Base-by-base conservation (phyloP, 1,140 invertebrate genomes). In the Theocolax elegans region DNA sequence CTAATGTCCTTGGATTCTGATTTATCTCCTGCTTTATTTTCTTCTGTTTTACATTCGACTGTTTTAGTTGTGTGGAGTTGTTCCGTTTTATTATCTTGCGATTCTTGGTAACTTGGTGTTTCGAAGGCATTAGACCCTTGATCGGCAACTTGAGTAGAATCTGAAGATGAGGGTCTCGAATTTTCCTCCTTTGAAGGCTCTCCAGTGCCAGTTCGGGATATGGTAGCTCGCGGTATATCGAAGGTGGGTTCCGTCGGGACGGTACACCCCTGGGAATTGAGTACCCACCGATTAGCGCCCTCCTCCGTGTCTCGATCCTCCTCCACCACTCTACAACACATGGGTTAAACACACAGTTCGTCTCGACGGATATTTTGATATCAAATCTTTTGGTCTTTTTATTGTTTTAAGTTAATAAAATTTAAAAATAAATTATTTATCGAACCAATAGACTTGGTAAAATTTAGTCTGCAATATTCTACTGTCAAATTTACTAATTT, bases 201-300 rank as follows among this genome's bases (percentile, higher is more conserved):
- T 73, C 75, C 48, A 60, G 67, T 13, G 42, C 76, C 67, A 74
- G 46, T 7, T 76, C 71, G 13, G 70, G 77, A 72, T 77, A 81
- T 1, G 70, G 79, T 35, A 77, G 54, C 7, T 8, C 78, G 72
- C 76, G 80, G n/a, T 77, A 80, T 35, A 6, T 4, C 10, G 31
- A 10, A 35, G 31, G 31, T 60, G 72, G 76, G 4, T n/a, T 54
- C 64, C 77, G 44, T 67, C 29, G 23, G 49, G 17, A 27, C 42
- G 25, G 75, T 71, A 72, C 54, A 79, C 71, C 72, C 80, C 80
- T 85, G 83, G 21, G 83, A 79, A 72, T 81, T 81, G 73, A 84
- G 67, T 72, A 84, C 66, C 83, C 83, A 85, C 76, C 80, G 78
- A 75, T 83, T 84, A 77, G 81, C 80, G 21, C 21, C 48, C 3